A percentile compares a stretch with the other conserved stretches of the same genome.
Evolutionary conservation across 1,140 invertebrate species (phyloP).

Genomic region (Charaxes varanes): DNA sequence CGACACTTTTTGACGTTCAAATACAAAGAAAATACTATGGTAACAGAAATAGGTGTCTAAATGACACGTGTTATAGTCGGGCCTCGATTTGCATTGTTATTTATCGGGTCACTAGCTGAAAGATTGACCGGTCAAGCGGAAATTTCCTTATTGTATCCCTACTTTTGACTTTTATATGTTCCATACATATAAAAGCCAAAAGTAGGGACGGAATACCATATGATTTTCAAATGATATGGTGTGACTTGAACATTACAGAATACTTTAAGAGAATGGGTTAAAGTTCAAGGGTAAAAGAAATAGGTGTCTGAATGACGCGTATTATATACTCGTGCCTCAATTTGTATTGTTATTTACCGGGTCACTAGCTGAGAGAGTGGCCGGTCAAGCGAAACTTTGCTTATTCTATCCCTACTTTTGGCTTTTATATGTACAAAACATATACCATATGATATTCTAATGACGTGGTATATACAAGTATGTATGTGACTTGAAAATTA

Average conservation of each 20-base stretch:
- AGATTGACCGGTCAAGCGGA: slow-evolving; percentile 23
- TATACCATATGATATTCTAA: too few species aligned
- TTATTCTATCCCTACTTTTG: slow-evolving; percentile 14
- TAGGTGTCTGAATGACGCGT: not conserved
- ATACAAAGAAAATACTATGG: too few species aligned
- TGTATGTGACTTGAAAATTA: too few species aligned
- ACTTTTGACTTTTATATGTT: slow-evolving; percentile 8
- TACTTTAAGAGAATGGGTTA: too few species aligned
- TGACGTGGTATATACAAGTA: too few species aligned
- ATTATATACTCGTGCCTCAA: slow-evolving; percentile 9
- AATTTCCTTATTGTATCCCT: slow-evolving; percentile 18
- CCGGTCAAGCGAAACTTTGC: slow-evolving; percentile 23
- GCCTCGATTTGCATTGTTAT: slow-evolving; percentile 26
- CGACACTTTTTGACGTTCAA: not conserved
- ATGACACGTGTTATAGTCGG: not conserved
- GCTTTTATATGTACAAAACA: too few species aligned
- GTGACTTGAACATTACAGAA: too few species aligned
- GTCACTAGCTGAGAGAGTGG: slow-evolving; percentile 18
- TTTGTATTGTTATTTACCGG: slow-evolving; percentile 29
- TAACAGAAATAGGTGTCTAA: not conserved
- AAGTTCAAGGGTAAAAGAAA: too few species aligned
- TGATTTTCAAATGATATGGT: too few species aligned
- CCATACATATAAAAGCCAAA: slow-evolving; percentile 7
- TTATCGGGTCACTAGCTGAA: slow-evolving; percentile 20
- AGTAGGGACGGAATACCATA: slow-evolving; percentile 14